These are phyloP conservation scores for Meliscaeva auricollis DNA, from an alignment of 2,888 invertebrate genomes.

Conservation along the genomic window DNA sequence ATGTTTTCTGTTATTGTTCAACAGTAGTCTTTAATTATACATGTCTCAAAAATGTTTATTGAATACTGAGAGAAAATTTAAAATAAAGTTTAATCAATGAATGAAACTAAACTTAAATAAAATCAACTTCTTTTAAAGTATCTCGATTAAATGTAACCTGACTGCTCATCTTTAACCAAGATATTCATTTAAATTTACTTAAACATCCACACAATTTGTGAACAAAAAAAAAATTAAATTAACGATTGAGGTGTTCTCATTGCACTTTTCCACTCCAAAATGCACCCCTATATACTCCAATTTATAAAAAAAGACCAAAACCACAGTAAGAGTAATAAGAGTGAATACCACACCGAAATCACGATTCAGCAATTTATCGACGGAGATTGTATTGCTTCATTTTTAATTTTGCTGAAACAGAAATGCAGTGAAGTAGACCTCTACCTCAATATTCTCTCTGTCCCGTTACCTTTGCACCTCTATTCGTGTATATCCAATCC, in stretches of 20 bases:
- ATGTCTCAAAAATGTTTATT: too few species aligned
- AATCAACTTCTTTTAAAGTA: too few species aligned
- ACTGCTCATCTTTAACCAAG: too few species aligned
- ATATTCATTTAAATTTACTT: too few species aligned
- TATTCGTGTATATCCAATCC: background rate
- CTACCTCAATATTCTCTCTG: background rate
- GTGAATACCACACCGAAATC: constrained; percentile 45
- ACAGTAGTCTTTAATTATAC: too few species aligned
- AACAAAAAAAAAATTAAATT: background rate
- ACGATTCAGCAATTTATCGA: constrained; percentile 67
- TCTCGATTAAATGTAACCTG: too few species aligned
- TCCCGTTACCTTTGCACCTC: background rate
- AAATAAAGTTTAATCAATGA: too few species aligned
- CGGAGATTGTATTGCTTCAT: constrained; percentile 65
- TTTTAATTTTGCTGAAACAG: constrained; percentile 64
- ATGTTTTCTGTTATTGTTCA: too few species aligned
- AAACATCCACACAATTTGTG: too few species aligned
- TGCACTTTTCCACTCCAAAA: background rate
- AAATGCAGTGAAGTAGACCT: constrained; percentile 43
- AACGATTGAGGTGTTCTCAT: background rate
- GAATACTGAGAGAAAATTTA: too few species aligned
- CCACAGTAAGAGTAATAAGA: constrained; percentile 36
- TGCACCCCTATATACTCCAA: background rate
- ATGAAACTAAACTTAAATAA: too few species aligned
- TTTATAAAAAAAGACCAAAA: background rate